Evolutionary conservation across 2,888 invertebrate species (phyloP).

Genomic region (Agriopis leucophaearia): DNA sequence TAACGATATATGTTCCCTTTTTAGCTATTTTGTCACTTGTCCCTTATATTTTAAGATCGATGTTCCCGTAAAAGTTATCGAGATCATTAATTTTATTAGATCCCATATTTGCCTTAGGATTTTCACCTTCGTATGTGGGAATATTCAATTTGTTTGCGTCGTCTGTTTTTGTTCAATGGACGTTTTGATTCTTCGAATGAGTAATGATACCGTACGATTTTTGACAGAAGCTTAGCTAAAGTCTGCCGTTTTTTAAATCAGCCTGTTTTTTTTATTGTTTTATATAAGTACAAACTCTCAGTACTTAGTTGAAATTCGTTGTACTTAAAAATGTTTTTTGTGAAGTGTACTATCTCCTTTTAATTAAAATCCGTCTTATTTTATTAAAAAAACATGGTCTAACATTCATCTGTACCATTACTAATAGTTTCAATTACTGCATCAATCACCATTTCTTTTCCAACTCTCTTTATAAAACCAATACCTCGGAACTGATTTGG

Average conservation of each 20-base stretch:
- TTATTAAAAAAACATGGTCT: constrained; percentile 1
- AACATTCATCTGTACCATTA: constrained; percentile 41
- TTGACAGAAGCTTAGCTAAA: constrained; percentile 64
- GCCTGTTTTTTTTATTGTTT: no score
- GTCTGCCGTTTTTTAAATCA: constrained; percentile 41
- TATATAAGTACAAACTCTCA: no score
- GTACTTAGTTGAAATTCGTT: no score
- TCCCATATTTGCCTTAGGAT: constrained; percentile 81
- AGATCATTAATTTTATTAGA: constrained; percentile 77
- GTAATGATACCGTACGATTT: constrained; percentile 77
- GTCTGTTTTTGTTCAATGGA: constrained; percentile 85
- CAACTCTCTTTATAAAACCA: constrained; percentile 50
- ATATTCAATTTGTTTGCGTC: constrained; percentile 83
- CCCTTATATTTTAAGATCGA: constrained; percentile 47
- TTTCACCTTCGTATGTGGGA: constrained; percentile 85
- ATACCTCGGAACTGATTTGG: constrained; percentile 70
- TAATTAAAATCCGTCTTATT: background rate
- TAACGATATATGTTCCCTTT: constrained; percentile 61
- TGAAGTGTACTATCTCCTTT: no score
- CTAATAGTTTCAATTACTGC: constrained; percentile 48
- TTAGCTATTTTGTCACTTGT: constrained; percentile 52
- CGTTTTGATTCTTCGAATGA: constrained; percentile 77
- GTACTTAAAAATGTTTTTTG: no score
- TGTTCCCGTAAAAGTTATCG: constrained; percentile 46
- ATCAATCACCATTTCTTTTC: constrained; percentile 61